Base-by-base conservation (phyloP, 2,888 invertebrate genomes). In the Cheilosia vernalis region DNA sequence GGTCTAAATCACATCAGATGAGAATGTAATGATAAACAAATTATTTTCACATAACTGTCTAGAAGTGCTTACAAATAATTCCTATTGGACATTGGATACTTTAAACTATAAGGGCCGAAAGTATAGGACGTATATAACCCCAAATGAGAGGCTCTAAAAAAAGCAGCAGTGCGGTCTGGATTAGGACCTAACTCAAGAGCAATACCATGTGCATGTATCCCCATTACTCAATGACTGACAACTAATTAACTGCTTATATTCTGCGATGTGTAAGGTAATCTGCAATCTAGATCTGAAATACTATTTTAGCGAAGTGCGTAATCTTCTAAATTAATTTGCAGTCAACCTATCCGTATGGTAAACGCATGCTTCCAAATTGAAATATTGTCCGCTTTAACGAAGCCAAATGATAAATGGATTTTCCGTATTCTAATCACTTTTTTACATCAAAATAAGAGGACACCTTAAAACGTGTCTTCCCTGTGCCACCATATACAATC, bases 391-490 rank as follows among this genome's bases (percentile, higher is more conserved):
- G 10, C 51, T 51, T 7, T 19, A 19, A 13, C 4, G 13, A 63
- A 63, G 15, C 47, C 47, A 15, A 30, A 51, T 47, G 47, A 44
- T 44, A 55, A 67, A 30, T 55, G 19, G 19, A 49, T 33, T 33
- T 69, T 69, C 56, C 56, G 30, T 47, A 69, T 51, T 51, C 60
- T 70, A 70, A 60, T 70, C 70, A 70, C 51, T 60, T 60, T 49
- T 49, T 37, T 15, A 17, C 40, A 70, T 60, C 49, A 49, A 70
- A 60, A 60, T 51, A 70, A 60, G 70, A 58, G 47, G 70, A 49
- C 70, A 70, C 40, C 70, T 70, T 40, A 19, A 40, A 53, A 53
- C 53, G 40, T 53, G 66, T 66, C 40, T 66, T 66, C 27, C 27
- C 37, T 60, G 24, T 30, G 53, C 61, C 53, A 53, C 53, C 53